Base-by-base conservation (phyloP, 2,797 vertebrate species). In the Borostomias antarcticus region DNA sequence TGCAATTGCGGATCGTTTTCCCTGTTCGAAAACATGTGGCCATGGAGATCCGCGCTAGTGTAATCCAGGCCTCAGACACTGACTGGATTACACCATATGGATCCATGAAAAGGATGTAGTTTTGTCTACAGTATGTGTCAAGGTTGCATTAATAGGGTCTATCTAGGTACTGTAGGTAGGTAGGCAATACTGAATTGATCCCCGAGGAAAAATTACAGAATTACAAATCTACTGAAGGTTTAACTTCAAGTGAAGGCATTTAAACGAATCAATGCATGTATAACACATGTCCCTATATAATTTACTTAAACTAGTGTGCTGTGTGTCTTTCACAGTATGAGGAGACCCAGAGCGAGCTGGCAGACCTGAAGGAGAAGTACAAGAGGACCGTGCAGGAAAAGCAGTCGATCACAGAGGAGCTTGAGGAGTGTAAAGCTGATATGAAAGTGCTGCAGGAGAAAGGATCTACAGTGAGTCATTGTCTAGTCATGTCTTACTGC, bases 361-460 rank as follows among this genome's bases (percentile, higher is more conserved):
- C 91, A 0, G 94, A 94, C 79, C 85, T 98, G 51, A 96, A 94
- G 89, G 90, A 91, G 25, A 95, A 91, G 75, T 95, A 90, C 51
- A 93, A 96, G 84, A 89, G 90, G 87, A 85, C 89, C 58, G 95
- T 95, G 82, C 92, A 95, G 82, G 95, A 98, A 85, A 98, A 97
- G 65, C 91, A 94, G 53, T 87, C 88, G 23, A 90, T 96, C 25
- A 56, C 84, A 15, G 94, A 95, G 71, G 94, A 98, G 78, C 93
- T 99, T 48, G 92, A 95, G 86, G 93, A 94, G 62, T 96, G 93
- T 92, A 96, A 96, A 92, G 93, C 92, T 68, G 94, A 88, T 86
- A 86, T 99, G 92, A 96, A 94, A 88, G 90, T 94, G 69, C 88
- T 97, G 37, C 91, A 94, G 89, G 96, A 96, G 68, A 98, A 96